These are phyloP conservation scores for Clarias pachynema DNA, from an alignment of 2,797 vertebrate species.

Conservation along the genomic window DNA sequence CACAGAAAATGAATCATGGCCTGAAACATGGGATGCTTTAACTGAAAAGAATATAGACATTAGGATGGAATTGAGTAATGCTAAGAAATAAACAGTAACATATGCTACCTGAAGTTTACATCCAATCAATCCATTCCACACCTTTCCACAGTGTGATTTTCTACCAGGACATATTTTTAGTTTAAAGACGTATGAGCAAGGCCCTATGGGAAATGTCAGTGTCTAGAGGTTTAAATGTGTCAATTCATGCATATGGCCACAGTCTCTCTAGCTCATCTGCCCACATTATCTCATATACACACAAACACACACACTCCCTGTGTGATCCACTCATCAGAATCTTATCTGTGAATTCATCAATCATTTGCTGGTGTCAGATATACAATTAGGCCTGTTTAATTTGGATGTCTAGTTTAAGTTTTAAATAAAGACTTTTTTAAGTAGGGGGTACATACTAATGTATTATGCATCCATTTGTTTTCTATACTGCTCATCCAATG, in stretches of 20 bases:
- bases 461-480: too few relatives aligned
- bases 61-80: not conserved
- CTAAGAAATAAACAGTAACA: not conserved
- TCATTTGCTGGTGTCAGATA: slow-evolving; percentile 24
- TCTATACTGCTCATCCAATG: too few relatives aligned
- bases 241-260: slow-evolving; percentile 53
- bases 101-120: not conserved
- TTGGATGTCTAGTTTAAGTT: not conserved
- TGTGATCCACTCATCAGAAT: slow-evolving; percentile 3
- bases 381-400: slow-evolving; percentile 5
- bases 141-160: slow-evolving; percentile 10
- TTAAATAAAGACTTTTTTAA: slow-evolving; percentile 12
- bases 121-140: not conserved
- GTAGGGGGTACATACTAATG: not conserved
- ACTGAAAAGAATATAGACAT: not conserved
- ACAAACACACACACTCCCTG: not conserved
- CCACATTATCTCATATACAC: not conserved
- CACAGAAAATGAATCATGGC: too few relatives aligned
- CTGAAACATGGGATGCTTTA: not conserved
- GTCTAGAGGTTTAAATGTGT: slow-evolving; percentile 33
- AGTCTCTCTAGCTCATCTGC: slow-evolving; percentile 7
- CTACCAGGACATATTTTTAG: slow-evolving; percentile 16
- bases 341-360: slow-evolving; percentile 36
- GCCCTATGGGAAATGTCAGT: slow-evolving; percentile 36
- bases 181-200: slow-evolving; percentile 36